A percentile compares a stretch with the other conserved stretches of the same genome.
These are phyloP conservation scores for Ammospiza nelsoni DNA, from an alignment of 2,113 vertebrate genomes.

Conservation along the genomic window DNA sequence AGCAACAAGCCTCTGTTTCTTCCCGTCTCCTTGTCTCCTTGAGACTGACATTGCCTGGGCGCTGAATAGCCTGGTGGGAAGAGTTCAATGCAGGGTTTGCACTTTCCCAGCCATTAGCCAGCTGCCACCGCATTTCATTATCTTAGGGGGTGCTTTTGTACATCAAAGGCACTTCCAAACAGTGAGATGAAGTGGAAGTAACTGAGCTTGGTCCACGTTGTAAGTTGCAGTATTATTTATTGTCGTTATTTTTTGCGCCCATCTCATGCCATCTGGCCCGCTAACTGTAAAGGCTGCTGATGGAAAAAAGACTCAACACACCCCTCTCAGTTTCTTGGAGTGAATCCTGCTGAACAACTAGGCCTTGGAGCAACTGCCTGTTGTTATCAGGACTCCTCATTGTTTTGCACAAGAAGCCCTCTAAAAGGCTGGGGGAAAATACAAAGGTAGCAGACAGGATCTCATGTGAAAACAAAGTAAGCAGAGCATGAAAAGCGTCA, in stretches of 20 bases:
- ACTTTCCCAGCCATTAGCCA: conserved; percentile 86
- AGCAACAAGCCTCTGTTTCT: conserved; percentile 65
- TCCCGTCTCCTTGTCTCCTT: conserved; percentile 48
- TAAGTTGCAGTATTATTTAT: conserved; percentile 53
- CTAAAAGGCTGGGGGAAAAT: conserved; percentile 14
- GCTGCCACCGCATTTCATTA: conserved; percentile 85
- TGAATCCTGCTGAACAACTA: conserved; percentile 70
- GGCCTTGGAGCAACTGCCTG: conserved; percentile 63
- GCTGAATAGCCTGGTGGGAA: conserved; percentile 74
- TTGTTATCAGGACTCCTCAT: conserved; percentile 54
- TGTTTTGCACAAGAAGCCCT: conserved; percentile 61
- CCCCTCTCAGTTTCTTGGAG: conserved; percentile 72
- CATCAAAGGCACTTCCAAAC: conserved; percentile 81
- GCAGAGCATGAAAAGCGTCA: conserved; percentile 27
- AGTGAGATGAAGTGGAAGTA: conserved; percentile 81
- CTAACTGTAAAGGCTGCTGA: conserved; percentile 58
- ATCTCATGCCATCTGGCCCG: conserved; percentile 79
- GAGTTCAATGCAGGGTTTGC: conserved; percentile 81
- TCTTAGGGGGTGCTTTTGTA: conserved; percentile 71
- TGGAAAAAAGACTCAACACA: conserved; percentile 41
- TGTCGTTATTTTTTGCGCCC: not conserved
- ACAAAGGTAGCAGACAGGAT: conserved; percentile 54
- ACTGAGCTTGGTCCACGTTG: conserved; percentile 69
- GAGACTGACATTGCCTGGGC: conserved; percentile 72
- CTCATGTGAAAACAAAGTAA: conserved; percentile 49